phyloP scores from a whole-genome alignment of 2,888 invertebrate genomes.

The Sarcophaga caerulescens region DNA sequence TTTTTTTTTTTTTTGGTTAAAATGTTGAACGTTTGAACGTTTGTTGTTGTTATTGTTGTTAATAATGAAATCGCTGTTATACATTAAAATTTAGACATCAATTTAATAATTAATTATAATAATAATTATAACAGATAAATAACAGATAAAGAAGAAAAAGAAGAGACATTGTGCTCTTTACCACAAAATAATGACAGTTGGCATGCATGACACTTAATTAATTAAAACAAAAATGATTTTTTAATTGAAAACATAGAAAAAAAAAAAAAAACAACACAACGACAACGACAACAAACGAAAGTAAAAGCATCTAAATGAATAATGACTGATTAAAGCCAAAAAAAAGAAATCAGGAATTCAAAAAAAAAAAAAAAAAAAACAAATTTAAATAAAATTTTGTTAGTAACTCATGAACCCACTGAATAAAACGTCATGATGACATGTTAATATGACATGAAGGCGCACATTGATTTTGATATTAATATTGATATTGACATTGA shows the following conservation, averaged over 20 bases:
- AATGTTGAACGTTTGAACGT: slow-evolving; percentile 36
- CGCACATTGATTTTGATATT: slow-evolving; percentile 61
- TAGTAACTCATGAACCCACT: slow-evolving; percentile 60
- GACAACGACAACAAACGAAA: neutral
- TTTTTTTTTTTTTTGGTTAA: neutral
- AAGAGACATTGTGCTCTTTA: slow-evolving; percentile 50
- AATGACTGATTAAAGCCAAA: slow-evolving; percentile 23
- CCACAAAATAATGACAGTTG: slow-evolving; percentile 26
- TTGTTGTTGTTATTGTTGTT: slow-evolving; percentile 27
- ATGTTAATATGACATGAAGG: slow-evolving; percentile 61
- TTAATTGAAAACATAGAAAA: neutral
- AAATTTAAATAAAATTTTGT: too few relatives aligned
- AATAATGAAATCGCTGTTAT: slow-evolving; percentile 53
- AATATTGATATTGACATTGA: too few relatives aligned
- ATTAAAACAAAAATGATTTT: neutral
- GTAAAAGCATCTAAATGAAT: neutral
- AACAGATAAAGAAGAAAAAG: neutral
- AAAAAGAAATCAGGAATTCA: slow-evolving; percentile 14
- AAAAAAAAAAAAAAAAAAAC: neutral
- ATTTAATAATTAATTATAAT: slow-evolving; percentile 20
- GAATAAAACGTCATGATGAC: slow-evolving; percentile 59
- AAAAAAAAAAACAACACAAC: neutral
- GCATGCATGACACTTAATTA: slow-evolving; percentile 63
- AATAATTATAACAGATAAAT: slow-evolving; percentile 11
- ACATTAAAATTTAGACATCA: slow-evolving; percentile 54